These are phyloP conservation scores for Cyanistes caeruleus DNA, from an alignment of 2,113 vertebrate species.

Conservation along the genomic window DNA sequence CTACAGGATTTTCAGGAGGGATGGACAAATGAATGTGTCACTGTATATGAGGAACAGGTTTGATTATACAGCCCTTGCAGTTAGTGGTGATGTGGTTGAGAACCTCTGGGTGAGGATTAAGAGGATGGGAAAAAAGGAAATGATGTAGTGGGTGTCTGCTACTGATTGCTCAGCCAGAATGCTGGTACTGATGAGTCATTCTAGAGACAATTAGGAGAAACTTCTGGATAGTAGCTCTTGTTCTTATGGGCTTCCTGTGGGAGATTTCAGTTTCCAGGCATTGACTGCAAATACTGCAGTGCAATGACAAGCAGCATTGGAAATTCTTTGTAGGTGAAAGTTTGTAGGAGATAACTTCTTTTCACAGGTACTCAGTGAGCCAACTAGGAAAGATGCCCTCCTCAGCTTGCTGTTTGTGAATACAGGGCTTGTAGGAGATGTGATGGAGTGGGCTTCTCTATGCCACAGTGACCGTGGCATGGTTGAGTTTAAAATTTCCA, in stretches of 20 bases:
- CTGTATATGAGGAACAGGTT: background rate
- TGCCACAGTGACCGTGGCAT: background rate
- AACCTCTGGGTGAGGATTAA: background rate
- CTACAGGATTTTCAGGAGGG: background rate
- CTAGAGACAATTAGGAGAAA: background rate
- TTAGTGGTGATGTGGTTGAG: background rate
- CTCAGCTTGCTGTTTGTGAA: background rate
- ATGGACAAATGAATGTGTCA: background rate
- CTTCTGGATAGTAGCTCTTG: background rate
- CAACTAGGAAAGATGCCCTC: background rate
- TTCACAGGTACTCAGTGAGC: background rate
- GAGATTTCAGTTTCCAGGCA: background rate
- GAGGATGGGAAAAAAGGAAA: background rate
- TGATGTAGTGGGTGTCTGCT: background rate
- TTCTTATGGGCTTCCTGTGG: background rate
- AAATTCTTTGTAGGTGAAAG: background rate
- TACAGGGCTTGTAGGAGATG: background rate
- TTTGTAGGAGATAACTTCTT: background rate
- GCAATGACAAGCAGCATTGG: background rate
- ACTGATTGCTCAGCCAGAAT: background rate
- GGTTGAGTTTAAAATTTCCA: background rate
- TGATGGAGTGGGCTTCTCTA: background rate
- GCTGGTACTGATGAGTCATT: background rate
- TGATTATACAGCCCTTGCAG: background rate
- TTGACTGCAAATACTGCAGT: fast-evolving